Evolutionary conservation across 2,797 vertebrate species (phyloP).

Genomic region (Artibeus lituratus): DNA sequence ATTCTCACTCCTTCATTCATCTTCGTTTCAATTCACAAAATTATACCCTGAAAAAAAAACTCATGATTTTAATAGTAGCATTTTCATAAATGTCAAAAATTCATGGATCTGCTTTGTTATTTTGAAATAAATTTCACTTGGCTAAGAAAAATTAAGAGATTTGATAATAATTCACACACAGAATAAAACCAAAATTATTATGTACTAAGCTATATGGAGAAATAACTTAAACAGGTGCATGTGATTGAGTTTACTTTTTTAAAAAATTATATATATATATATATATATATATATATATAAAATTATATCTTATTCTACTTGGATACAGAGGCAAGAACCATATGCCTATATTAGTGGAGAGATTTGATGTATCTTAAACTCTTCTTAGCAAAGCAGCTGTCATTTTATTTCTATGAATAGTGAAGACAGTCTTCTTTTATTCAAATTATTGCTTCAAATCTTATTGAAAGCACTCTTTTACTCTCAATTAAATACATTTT

Average conservation of each 20-base stretch:
- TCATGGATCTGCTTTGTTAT: neutral
- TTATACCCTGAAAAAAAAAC: neutral
- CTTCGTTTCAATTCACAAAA: neutral
- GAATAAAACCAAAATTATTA: neutral
- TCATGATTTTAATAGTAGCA: neutral
- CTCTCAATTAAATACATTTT: neutral
- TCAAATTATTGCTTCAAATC: neutral
- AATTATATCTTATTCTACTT: neutral
- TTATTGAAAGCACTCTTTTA: neutral
- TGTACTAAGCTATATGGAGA: neutral
- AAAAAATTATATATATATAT: neutral
- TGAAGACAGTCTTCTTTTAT: neutral
- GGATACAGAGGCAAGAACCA: neutral
- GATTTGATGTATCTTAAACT: neutral
- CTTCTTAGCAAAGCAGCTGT: neutral
- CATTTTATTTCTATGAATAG: neutral
- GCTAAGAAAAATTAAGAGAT: neutral
- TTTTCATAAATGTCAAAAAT: neutral
- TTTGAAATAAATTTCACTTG: neutral
- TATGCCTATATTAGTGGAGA: neutral
- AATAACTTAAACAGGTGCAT: neutral
- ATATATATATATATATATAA: too few relatives aligned
- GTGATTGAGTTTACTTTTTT: neutral
- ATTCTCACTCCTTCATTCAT: neutral
- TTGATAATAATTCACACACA: neutral